These are phyloP conservation scores for Chloropsis hardwickii DNA, from an alignment of 2,113 vertebrate species.

Conservation along the genomic window DNA sequence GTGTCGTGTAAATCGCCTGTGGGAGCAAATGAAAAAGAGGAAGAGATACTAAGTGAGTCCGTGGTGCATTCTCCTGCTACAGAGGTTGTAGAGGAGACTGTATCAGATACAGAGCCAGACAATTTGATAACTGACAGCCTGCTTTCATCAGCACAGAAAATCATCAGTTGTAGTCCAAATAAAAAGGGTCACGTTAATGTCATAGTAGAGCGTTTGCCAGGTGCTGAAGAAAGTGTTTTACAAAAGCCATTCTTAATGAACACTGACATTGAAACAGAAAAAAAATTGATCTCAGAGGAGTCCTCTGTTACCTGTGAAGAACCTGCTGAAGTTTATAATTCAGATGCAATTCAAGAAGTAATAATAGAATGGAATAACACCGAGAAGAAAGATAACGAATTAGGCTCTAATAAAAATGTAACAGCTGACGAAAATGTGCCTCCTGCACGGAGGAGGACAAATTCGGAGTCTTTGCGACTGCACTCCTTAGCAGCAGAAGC, in stretches of 20 bases:
- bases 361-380: conserved; percentile 75
- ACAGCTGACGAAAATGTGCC: conserved; percentile 85
- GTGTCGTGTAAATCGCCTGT: neutral
- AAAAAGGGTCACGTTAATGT: conserved; percentile 92
- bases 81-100: conserved; percentile 78
- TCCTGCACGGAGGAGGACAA: conserved; percentile 88
- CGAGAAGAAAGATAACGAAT: conserved; percentile 67
- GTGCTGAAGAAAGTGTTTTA: conserved; percentile 81
- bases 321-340: conserved; percentile 26
- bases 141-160: conserved; percentile 94
- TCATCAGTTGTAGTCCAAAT: conserved; percentile 89
- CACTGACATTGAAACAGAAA: conserved; percentile 73
- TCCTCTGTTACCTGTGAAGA: conserved; percentile 47
- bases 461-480: conserved; percentile 91
- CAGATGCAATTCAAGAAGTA: conserved; percentile 74
- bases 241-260: conserved; percentile 82
- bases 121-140: conserved; percentile 81
- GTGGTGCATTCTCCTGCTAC: conserved; percentile 53
- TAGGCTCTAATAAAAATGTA: conserved; percentile 41
- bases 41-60: conserved; percentile 26
- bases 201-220: conserved; percentile 95
- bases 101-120: conserved; percentile 79
- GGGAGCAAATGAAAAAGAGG: conserved; percentile 34
- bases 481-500: conserved; percentile 95
- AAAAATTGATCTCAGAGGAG: conserved; percentile 58